A percentile compares a stretch with the other conserved stretches of the same genome.
phyloP scores from a whole-genome alignment of 2,888 invertebrate species.

The Carpatolechia fugitivella region DNA sequence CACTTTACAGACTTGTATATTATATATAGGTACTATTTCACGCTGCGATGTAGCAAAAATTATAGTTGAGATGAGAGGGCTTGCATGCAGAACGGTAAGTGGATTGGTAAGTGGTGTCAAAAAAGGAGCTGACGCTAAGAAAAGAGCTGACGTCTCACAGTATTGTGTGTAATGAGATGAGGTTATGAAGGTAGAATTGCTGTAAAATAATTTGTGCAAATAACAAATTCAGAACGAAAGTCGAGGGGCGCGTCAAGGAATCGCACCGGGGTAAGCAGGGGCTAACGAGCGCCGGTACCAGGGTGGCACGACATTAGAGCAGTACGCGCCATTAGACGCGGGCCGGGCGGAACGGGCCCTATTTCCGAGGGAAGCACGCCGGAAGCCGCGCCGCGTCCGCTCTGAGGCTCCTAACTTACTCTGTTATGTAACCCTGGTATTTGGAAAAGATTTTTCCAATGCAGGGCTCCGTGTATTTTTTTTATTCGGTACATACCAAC shows the following conservation, averaged over 20 bases:
- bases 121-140: too few species aligned
- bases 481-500: too few species aligned
- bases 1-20: not conserved
- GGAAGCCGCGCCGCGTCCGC: constrained; percentile 67
- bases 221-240: not conserved
- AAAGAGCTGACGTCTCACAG: too few species aligned
- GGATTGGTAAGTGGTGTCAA: too few species aligned
- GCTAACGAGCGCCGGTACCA: constrained; percentile 60
- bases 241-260: constrained; percentile 10
- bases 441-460: constrained; percentile 28
- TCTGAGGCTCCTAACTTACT: constrained; percentile 44
- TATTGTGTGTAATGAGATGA: too few species aligned
- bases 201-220: too few species aligned
- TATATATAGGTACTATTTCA: not conserved
- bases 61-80: too few species aligned
- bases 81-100: too few species aligned
- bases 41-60: too few species aligned
- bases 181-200: too few species aligned
- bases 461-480: constrained; percentile 5
- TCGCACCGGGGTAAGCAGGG: constrained; percentile 35
- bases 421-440: constrained; percentile 53
- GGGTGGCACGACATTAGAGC: constrained; percentile 67
- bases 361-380: constrained; percentile 74
- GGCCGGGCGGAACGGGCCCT: constrained; percentile 67
- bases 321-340: constrained; percentile 55